Conservation (phyloP, 35 echinoderm and acorn worm genomes). For the Amphiura filiformis region DNA sequence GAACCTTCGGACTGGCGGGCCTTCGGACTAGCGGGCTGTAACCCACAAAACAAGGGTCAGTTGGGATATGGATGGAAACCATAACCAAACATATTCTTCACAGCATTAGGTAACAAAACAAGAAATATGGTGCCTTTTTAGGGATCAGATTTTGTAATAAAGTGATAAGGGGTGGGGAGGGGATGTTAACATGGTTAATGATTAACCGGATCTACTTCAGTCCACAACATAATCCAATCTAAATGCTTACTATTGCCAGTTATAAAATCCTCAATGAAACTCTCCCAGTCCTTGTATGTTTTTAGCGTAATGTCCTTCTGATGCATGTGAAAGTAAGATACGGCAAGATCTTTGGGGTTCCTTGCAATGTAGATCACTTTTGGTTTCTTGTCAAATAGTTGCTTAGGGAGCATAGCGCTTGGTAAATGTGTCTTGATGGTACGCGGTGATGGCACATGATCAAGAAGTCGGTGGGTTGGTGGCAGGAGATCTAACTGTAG, state of each 20-base stretch:
- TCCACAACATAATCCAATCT: background rate
- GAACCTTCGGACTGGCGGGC: no score
- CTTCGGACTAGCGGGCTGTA: no score
- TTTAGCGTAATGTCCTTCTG: conserved; percentile 14
- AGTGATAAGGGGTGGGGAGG: no score
- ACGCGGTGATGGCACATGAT: background rate
- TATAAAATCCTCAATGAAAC: conserved; percentile 21
- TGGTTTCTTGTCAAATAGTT: conserved; percentile 24
- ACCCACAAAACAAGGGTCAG: no score
- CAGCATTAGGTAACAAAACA: no score
- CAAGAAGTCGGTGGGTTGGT: conserved; percentile 11
- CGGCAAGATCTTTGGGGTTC: conserved; percentile 32
- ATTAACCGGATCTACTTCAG: no score
- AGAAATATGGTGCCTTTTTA: no score
- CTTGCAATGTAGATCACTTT: conserved; percentile 27
- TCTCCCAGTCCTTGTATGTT: conserved; percentile 20
- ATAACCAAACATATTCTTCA: no score
- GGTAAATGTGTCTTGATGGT: conserved; percentile 32
- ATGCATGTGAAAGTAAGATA: conserved; percentile 38
- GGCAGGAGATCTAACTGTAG: conserved; percentile 12
- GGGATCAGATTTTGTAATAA: no score
- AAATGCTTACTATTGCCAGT: conserved; percentile 5
- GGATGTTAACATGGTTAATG: no score
- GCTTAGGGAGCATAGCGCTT: background rate
- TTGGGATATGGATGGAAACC: no score